Evolutionary conservation across 2,113 vertebrate species (phyloP).

Genomic region (Brachirus orientalis): DNA sequence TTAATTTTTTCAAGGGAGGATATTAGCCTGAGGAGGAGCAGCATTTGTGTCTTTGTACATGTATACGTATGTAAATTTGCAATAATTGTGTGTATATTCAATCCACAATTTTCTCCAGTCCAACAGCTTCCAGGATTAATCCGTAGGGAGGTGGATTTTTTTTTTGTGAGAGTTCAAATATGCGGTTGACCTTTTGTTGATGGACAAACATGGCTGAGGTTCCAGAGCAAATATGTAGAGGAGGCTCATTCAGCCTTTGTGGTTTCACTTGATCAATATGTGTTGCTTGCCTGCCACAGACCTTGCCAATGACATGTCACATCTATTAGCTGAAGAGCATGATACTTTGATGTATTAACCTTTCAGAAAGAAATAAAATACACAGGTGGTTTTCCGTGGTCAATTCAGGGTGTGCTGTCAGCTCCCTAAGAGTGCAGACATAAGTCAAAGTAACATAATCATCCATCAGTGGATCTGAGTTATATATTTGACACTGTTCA

Average conservation of each 20-base stretch:
- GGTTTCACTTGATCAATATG: slow-evolving; percentile 47
- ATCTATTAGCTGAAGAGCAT: slow-evolving; percentile 12
- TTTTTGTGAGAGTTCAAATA: slow-evolving; percentile 61
- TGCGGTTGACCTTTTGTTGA: slow-evolving; percentile 58
- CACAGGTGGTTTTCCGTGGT: slow-evolving; percentile 30
- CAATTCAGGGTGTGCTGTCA: slow-evolving; percentile 33
- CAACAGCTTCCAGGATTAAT: slow-evolving; percentile 34
- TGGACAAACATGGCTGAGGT: slow-evolving; percentile 56
- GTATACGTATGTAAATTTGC: slow-evolving; percentile 11
- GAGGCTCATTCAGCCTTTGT: slow-evolving; percentile 10
- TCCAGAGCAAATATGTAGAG: slow-evolving; percentile 50
- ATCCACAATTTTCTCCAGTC: slow-evolving; percentile 33
- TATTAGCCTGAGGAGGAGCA: slow-evolving; percentile 6
- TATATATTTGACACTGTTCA: not conserved
- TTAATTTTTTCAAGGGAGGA: slow-evolving; percentile 21
- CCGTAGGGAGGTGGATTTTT: slow-evolving; percentile 24
- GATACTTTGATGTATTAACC: slow-evolving; percentile 32
- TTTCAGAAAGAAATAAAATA: slow-evolving; percentile 30
- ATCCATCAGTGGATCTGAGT: slow-evolving; percentile 9
- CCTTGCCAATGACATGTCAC: slow-evolving; percentile 50
- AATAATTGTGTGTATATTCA: slow-evolving; percentile 26
- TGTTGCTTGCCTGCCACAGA: not conserved
- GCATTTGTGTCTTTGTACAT: not conserved
- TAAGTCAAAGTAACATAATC: slow-evolving; percentile 1
- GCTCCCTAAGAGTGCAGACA: slow-evolving; percentile 24